Evolutionary conservation across 2,888 invertebrate species (phyloP), one percentile per base, ranked within the genome.

Genomic region (Orthosia incerta): DNA sequence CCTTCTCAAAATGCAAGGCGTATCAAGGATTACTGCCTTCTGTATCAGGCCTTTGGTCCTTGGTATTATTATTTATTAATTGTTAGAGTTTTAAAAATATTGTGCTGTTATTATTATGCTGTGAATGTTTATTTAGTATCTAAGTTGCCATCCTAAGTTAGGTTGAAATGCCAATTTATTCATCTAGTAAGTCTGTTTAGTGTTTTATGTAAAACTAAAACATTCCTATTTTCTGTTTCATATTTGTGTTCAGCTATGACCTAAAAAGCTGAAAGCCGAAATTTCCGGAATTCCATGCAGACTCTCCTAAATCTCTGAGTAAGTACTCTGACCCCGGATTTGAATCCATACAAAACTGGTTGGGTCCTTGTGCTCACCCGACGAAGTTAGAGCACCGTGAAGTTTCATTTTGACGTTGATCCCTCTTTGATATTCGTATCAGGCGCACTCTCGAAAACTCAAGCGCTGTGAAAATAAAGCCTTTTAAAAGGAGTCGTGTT

Each of bases 361-460:
- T n/a, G n/a, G n/a, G n/a, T 59, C 46, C 63, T 81, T 16, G 12
- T 67, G 76, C 57, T 55, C 39, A 48, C 60, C 48, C 72, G 55
- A 16, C 57, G 11, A 60, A 77, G n/a, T 70, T 60, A 16, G 69
- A 70, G 66, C 18, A 70, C 63, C 74, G 63, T 83, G 62, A 57
- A 74, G 60, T 50, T 74, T 64, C 23, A 67, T 78, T 69, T 59
- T 79, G 80, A 80, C 69, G 83, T 79, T 62, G 68, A 80, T 67
- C 60, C 56, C 83, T 61, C 79, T 78, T 83, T 83, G 74, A 83
- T 56, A 79, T 73, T 73, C 69, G 64, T 55, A 51, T 55, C 39
- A 26, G 39, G 50, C 46, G 55, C 31, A 60, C 74, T 69, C 69
- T 56, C 18, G 0, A 23, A n/a, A 60, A 57, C 31, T 59, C 56